Percentiles rank a stretch among this genome's conserved stretches.
These are phyloP conservation scores for Mus minutoides DNA, from an alignment of 2,797 vertebrate genomes.

Conservation along the genomic window DNA sequence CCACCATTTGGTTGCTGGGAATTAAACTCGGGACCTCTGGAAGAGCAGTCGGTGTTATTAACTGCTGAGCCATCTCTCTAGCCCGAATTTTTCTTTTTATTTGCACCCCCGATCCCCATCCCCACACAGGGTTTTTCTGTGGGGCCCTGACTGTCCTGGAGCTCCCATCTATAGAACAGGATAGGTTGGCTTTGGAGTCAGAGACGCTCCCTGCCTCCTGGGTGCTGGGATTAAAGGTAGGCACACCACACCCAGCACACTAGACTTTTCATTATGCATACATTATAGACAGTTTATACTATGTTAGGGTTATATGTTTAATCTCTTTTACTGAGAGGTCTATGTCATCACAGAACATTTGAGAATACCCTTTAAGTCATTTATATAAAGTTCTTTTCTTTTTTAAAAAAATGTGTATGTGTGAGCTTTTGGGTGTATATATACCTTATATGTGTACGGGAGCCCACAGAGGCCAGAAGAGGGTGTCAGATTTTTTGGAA, in stretches of 20 bases:
- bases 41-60: no score
- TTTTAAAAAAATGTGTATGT: background rate
- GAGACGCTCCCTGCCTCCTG: no score
- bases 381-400: background rate
- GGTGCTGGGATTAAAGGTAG: background rate
- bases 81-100: background rate
- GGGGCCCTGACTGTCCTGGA: background rate
- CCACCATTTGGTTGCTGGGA: no score
- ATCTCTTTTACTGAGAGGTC: background rate
- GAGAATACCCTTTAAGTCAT: background rate
- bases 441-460: background rate
- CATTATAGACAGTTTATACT: background rate
- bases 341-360: background rate
- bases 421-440: background rate
- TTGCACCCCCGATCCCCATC: no score
- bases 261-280: constrained; percentile 37
- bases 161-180: background rate
- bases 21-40: no score
- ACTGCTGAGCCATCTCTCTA: no score
- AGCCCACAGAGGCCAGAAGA: background rate
- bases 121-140: background rate
- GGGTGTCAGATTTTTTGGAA: background rate
- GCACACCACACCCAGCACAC: background rate
- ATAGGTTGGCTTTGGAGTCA: background rate
- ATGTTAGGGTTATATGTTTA: background rate